Base-by-base conservation (phyloP, 2,888 invertebrate genomes). In the Eulithis testata region DNA sequence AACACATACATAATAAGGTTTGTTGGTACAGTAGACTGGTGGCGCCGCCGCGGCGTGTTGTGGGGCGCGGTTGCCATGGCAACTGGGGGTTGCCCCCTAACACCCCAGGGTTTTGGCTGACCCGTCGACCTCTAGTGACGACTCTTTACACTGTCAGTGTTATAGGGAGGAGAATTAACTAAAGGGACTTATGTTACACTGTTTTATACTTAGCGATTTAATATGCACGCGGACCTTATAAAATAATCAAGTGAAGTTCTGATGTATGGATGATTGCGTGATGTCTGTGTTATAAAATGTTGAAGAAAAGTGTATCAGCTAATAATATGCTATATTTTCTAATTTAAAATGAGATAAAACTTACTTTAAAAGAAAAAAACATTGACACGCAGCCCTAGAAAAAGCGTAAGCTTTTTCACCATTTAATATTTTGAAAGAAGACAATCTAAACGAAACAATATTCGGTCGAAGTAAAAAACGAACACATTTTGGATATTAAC, bases 1-100 rank as follows among this genome's bases (percentile, higher is more conserved):
- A 87, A 85, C 82, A 85, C 82, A 86, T 86, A 85, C 84, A 86
- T 84, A 82, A 74, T 79, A 79, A 74, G 78, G 76, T 76, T 82
- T 84, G 79, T 81, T 80, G 57, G 83, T 81, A 76, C 73, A 78
- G 82, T 75, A 78, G 21, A 49, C 49, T 80, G 82, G 76, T 79
- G 92, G 92, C 92, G 92, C 91, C 91, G 84, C 83, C 78, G 76
- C 87, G 92, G 87, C 91, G 92, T 91, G 92, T 92, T 91, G 90
- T 90, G 86, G 90, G 90, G 89, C 87, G 82, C 85, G 78, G 90
- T 91, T 82, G 82, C 79, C 82, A 89, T 89, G 84, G 81, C 76
- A 76, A 91, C 89, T 71, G 44, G 31, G 63, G 63, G 75, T 79
- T 76, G 74, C 77, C 71, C 71, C 83, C 77, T 78, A 82, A 78